Base-by-base conservation (phyloP, 1,140 invertebrate genomes). In the Drosophila mayri region DNA sequence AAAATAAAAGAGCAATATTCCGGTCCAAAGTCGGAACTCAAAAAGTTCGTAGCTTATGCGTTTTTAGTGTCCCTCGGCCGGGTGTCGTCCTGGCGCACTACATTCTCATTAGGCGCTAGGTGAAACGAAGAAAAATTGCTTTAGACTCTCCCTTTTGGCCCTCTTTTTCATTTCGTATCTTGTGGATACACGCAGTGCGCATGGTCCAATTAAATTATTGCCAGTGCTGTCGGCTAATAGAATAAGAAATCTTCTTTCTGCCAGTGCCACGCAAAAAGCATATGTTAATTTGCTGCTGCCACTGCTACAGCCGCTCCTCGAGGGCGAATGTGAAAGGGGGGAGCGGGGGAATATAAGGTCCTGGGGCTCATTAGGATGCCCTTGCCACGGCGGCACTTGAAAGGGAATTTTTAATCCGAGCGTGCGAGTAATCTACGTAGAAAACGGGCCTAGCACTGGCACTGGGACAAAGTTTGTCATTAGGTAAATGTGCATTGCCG, bases 201-300 rank as follows among this genome's bases (percentile, higher is more conserved):
- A 78, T 79, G 80, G 84, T 83, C 83, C 85, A 87, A 87, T 87
- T 88, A 84, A 88, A 84, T 87, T 87, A 87, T 90, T 88, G 76
- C 73, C 73, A 71, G 50, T 40, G 52, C 70, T 68, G 60, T 66
- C 76, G 75, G 66, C 75, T 78, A 78, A 76, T 78, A 84, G 76
- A 72, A 84, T 84, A 59, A 63, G 73, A 81, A 63, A 76, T 68
- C 83, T 87, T 83, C 61, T 78, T 74, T 71, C 62, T 75, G 66
- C 40, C 71, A 55, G 46, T 20, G 64, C 59, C 59, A 43, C 72
- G 66, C 80, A 84, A 71, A 88, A 88, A 88, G 84, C 84, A 90
- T 84, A 87, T 90, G 80, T 88, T 88, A 87, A 87, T 87, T 83
- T 84, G 76, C 65, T 81, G 54, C 72, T 47, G 76, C 50, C 50